Evolutionary conservation across 2,888 invertebrate genomes (phyloP), one percentile per base, ranked within the genome.

Genomic region (Megastigmus dorsalis): DNA sequence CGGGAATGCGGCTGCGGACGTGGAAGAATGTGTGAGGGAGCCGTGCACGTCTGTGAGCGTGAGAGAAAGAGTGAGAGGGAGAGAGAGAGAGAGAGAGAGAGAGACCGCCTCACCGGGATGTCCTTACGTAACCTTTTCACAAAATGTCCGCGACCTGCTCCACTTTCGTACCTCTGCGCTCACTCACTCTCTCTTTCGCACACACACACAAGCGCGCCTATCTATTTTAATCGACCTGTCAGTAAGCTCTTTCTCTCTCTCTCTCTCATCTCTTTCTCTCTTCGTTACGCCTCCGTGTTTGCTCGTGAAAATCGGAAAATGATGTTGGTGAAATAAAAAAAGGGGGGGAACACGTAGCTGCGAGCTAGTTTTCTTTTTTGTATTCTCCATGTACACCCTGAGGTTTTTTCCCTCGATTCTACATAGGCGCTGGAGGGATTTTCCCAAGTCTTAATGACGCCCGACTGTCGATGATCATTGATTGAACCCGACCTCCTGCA

Each of bases 151-250:
- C 57, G 45, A 63, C 36, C 48, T 50, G 63, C 57, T 65, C 48
- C 48, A 65, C 38, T 65, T 71, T 30, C 26, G n/a, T 23, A 0
- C 30, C 10, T 30, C 38, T 2, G 5, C 9, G n/a, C 20, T 13
- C 48, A 48, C 9, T 9, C 48, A 23, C 2, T n/a, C 6, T n/a
- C 18, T 7, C 18, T 3, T 6, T 15, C 18, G 6, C 2, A 3
- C 26, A 3, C 41, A 33, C 15, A 33, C 54, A 18, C 38, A 23
- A 18, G 28, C 15, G 3, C 4, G 36, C n/a, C 38, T 55, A 45
- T 69, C 71, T 57, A 63, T 65, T 55, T 63, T 65, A 71, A 71
- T 63, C 48, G 65, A 65, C 38, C 63, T 71, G 48, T 65, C 71
- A 23, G 45, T 45, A 26, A 62, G 23, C 20, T 13, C 3, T 26